Evolutionary conservation across 2,888 invertebrate species (phyloP), one percentile per base, ranked within the genome.

Genomic region (Nebria brevicollis): DNA sequence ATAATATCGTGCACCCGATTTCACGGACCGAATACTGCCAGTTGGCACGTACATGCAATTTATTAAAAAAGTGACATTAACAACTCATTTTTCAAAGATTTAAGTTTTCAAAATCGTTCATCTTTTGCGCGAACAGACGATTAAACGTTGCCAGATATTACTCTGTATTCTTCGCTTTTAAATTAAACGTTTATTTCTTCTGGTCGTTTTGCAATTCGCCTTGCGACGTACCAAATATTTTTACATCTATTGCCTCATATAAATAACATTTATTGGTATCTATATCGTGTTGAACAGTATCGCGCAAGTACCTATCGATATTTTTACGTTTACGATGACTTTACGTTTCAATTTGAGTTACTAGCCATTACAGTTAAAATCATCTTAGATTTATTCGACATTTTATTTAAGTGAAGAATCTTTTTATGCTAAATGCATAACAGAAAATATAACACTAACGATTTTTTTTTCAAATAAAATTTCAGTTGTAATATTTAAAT

Each of bases 81-180:
- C 77, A 81, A 81, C 76, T 81, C 81, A 81, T 81, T 81, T 81
- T 81, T 81, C 81, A 81, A 73, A 81, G 81, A 81, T 81, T 81
- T 81, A 81, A 81, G 77, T 81, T 81, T 81, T 81, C 81, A 81
- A 73, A 81, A 81, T 41, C 73, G 81, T 76, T 73, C 76, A 64
- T 26, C 66, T 77, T 75, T 11, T 54, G 64, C 70, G 25, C 11
- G 34, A 76, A 80, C 72, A 64, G 81, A 77, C 81, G 81, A 81
- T 81, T 81, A 81, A 81, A 54, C 54, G 77, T 77, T 76, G 75
- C 70, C 72, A 72, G 80, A 75, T 80, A 80, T 75, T 80, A 70
- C 72, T 64, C 15, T 80, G 75, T 54, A 80, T 80, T 80, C 72
- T 75, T 75, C 75, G 70, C 80, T 80, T 80, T 80, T 75, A 80